These are phyloP conservation scores for Ochotona curzoniae DNA, from an alignment of 2,113 vertebrate genomes.

Conservation along the genomic window DNA sequence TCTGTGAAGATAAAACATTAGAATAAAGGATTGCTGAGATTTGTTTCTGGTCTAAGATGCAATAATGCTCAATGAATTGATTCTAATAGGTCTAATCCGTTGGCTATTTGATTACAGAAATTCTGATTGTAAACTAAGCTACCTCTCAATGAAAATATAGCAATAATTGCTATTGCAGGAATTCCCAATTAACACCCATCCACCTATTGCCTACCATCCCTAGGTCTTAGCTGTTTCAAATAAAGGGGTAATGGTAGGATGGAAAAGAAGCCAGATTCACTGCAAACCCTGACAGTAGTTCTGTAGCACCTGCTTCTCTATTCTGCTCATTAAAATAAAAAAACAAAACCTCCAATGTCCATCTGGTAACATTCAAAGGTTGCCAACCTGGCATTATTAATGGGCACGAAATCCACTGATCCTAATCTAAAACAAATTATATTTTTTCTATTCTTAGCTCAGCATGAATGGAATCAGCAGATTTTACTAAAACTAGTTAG, in stretches of 20 bases:
- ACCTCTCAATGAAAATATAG: background rate
- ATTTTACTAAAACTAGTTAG: constrained; percentile 46
- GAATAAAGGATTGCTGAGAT: background rate
- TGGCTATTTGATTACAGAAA: background rate
- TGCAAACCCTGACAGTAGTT: background rate
- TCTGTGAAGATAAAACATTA: background rate
- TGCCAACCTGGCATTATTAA: constrained; percentile 70
- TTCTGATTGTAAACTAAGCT: background rate
- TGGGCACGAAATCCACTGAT: constrained; percentile 49
- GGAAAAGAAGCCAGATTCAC: constrained; percentile 25
- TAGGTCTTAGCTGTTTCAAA: constrained; percentile 27
- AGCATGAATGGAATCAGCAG: constrained; percentile 43
- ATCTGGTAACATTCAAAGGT: constrained; percentile 66
- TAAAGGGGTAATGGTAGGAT: constrained; percentile 36
- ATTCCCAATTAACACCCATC: background rate
- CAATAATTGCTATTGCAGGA: background rate
- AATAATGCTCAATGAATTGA: background rate
- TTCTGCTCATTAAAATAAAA: constrained; percentile 71
- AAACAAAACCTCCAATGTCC: constrained; percentile 62
- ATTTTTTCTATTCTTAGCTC: constrained; percentile 46
- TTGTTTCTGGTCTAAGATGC: background rate
- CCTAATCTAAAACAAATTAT: constrained; percentile 71
- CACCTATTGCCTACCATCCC: background rate
- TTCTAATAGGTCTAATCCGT: background rate
- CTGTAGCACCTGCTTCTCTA: constrained; percentile 66